Evolutionary conservation across 2,797 vertebrate genomes (phyloP).

Genomic region (Lithobates sylvaticus): DNA sequence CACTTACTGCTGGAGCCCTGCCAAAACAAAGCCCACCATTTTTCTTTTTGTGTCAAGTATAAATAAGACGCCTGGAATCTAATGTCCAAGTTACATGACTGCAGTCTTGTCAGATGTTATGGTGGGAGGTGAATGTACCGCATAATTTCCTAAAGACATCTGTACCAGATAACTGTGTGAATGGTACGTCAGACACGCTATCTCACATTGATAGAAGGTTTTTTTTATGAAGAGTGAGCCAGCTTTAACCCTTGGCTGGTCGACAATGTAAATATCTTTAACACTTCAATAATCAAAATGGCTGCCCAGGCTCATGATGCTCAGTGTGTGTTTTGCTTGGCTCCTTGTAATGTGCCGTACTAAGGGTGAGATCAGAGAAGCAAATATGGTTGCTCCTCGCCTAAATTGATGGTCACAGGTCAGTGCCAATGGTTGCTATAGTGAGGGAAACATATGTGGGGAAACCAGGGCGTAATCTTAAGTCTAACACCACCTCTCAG

Average conservation of each 20-base stretch:
- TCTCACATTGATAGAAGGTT: not conserved
- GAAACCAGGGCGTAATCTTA: no score
- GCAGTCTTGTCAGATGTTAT: not conserved
- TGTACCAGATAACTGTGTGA: not conserved
- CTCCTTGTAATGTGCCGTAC: no score
- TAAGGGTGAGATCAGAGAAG: no score
- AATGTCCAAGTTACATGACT: not conserved
- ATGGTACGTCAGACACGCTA: not conserved
- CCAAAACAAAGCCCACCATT: constrained; percentile 8
- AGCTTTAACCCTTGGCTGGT: not conserved
- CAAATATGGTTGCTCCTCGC: no score
- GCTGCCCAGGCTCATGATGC: no score
- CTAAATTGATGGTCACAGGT: no score
- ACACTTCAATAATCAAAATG: no score
- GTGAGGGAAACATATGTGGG: no score
- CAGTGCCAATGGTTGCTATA: no score
- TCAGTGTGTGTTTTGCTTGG: no score
- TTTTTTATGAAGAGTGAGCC: not conserved
- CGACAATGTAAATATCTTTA: not conserved
- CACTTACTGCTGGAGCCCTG: not conserved
- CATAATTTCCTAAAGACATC: not conserved
- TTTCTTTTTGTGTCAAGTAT: not conserved
- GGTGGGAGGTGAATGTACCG: not conserved
- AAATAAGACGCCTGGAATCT: not conserved
- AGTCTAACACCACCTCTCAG: no score